These are phyloP conservation scores for Troides aeacus DNA, from an alignment of 2,888 invertebrate genomes.

Conservation along the genomic window DNA sequence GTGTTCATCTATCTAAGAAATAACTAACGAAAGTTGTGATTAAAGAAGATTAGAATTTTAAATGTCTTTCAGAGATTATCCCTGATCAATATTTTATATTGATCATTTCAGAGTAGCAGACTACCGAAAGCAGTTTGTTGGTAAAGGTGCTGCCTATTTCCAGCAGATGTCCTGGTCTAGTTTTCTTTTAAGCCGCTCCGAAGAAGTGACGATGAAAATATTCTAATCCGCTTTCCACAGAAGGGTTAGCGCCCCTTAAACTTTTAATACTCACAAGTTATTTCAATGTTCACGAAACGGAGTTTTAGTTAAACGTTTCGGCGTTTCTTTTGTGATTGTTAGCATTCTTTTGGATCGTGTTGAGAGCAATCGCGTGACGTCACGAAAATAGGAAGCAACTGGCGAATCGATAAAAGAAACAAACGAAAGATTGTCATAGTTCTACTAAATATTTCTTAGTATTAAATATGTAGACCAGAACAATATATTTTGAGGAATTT, in stretches of 20 bases:
- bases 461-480: no score
- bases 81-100: no score
- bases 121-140: no score
- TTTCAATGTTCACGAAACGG: conserved; percentile 4
- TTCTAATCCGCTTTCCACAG: background rate
- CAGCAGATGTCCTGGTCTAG: no score
- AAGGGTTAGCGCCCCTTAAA: background rate
- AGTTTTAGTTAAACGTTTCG: conserved; percentile 11
- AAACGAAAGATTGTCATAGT: background rate
- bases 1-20: background rate
- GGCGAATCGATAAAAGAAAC: background rate
- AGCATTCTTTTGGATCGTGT: conserved; percentile 10
- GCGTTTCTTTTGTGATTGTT: conserved; percentile 8
- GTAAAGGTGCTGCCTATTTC: no score
- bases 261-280: background rate
- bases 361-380: conserved; percentile 18
- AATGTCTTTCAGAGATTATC: no score
- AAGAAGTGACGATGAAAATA: background rate
- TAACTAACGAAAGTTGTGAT: background rate
- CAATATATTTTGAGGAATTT: no score
- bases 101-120: no score
- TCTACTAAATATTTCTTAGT: no score
- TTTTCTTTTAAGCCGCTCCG: no score
- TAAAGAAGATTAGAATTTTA: no score
- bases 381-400: conserved; percentile 10